A percentile compares a stretch with the other conserved stretches of the same genome.
phyloP scores from a whole-genome alignment of 2,888 invertebrate species.

The Seladonia tumulorum region DNA sequence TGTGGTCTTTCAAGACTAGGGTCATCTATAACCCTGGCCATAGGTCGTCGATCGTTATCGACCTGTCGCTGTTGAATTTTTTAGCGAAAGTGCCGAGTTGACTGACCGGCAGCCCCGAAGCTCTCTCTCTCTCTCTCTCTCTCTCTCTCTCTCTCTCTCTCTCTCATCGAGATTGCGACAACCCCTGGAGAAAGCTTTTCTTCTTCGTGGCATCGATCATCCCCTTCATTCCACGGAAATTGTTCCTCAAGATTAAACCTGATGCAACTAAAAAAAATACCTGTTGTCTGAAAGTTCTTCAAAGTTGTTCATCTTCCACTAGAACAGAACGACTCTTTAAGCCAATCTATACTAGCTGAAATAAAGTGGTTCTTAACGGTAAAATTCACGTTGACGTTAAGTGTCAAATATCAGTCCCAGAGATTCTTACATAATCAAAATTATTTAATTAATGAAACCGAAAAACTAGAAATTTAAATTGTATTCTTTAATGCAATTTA shows the following conservation, averaged over 20 bases:
- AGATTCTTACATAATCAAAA: too few species aligned
- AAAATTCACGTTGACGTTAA: too few species aligned
- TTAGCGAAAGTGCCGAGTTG: slow-evolving; percentile 67
- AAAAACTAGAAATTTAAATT: too few species aligned
- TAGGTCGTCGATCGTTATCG: slow-evolving; percentile 76
- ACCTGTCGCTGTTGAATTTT: slow-evolving; percentile 72
- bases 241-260: neutral
- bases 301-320: neutral
- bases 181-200: neutral
- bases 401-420: too few species aligned
- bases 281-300: neutral
- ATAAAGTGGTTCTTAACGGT: too few species aligned
- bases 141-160: neutral
- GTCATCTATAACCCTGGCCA: slow-evolving; percentile 74
- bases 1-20: slow-evolving; percentile 71
- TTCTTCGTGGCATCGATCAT: neutral
- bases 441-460: too few species aligned
- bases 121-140: neutral
- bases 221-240: neutral
- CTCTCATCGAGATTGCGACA: slow-evolving; percentile 35
- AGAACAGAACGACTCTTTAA: neutral
- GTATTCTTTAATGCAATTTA: too few species aligned
- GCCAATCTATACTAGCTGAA: too few species aligned
- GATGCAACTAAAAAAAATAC: neutral
- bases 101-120: slow-evolving; percentile 63